These are phyloP conservation scores for Molossus alvarezi DNA, from an alignment of 2,797 vertebrate genomes.

Conservation along the genomic window DNA sequence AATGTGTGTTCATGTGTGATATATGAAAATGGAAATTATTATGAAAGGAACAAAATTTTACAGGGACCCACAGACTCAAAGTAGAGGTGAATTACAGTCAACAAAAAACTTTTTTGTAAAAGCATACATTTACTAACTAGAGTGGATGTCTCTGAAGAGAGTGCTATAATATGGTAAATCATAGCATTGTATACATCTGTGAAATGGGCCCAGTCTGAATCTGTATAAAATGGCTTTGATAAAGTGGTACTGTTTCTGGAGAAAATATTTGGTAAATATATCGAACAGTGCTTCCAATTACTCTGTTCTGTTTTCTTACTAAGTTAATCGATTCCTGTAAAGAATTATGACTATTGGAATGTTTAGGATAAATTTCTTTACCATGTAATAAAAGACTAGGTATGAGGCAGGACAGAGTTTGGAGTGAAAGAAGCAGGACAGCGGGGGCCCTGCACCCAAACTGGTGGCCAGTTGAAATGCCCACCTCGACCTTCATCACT, in stretches of 20 bases:
- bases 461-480: background rate
- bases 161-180: background rate
- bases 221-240: conserved; percentile 39
- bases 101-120: background rate
- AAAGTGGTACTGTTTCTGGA: background rate
- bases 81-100: background rate
- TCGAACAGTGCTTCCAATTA: background rate
- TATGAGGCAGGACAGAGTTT: background rate
- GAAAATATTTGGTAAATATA: background rate
- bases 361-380: conserved; percentile 34
- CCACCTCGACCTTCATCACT: background rate
- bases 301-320: background rate
- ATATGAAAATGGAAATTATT: conserved; percentile 7
- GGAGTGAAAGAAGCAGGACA: background rate
- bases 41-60: background rate
- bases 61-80: background rate
- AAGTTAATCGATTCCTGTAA: background rate
- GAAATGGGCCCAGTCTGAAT: background rate
- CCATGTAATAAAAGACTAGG: background rate
- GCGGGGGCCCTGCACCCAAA: background rate
- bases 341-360: background rate
- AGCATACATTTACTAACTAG: background rate
- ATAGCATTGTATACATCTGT: background rate
- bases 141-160: background rate
- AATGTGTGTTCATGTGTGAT: conserved; percentile 1